A percentile compares a stretch with the other conserved stretches of the same genome.
Conservation (phyloP, 2,888 invertebrate genomes). For the Epsilonema sp. region DNA sequence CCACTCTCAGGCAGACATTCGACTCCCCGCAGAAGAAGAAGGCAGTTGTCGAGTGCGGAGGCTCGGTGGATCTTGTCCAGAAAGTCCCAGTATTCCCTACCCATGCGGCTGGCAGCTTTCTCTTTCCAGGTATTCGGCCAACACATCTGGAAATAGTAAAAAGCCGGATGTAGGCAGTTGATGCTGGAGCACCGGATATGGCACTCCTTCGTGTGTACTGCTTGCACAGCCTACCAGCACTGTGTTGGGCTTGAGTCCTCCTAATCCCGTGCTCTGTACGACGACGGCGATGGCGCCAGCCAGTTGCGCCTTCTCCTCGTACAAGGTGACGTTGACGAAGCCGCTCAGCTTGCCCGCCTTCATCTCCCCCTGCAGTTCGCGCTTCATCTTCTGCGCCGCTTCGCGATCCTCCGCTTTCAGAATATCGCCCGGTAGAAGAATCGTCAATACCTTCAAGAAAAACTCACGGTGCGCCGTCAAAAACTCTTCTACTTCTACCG, state of each 20-base stretch:
- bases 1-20: slow-evolving; percentile 91
- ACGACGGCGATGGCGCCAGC: slow-evolving; percentile 21
- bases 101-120: slow-evolving; percentile 11
- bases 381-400: no score
- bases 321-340: slow-evolving; percentile 79
- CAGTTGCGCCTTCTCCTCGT: slow-evolving; percentile 58
- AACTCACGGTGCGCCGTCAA: no score
- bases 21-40: slow-evolving; percentile 90
- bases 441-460: no score
- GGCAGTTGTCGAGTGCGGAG: slow-evolving; percentile 73
- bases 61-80: slow-evolving; percentile 41
- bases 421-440: no score
- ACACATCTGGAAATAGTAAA: no score
- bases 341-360: slow-evolving; percentile 86
- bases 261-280: slow-evolving; percentile 73
- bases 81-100: slow-evolving; percentile 23
- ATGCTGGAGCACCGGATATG: no score
- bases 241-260: slow-evolving; percentile 93
- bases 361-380: slow-evolving; percentile 39
- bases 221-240: slow-evolving; percentile 90
- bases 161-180: no score
- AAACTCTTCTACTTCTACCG: no score
- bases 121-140: slow-evolving; percentile 94
- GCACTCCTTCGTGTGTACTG: no score
- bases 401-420: no score